These are phyloP conservation scores for Sicus ferrugineus DNA, from an alignment of 2,888 invertebrate species.

Conservation along the genomic window DNA sequence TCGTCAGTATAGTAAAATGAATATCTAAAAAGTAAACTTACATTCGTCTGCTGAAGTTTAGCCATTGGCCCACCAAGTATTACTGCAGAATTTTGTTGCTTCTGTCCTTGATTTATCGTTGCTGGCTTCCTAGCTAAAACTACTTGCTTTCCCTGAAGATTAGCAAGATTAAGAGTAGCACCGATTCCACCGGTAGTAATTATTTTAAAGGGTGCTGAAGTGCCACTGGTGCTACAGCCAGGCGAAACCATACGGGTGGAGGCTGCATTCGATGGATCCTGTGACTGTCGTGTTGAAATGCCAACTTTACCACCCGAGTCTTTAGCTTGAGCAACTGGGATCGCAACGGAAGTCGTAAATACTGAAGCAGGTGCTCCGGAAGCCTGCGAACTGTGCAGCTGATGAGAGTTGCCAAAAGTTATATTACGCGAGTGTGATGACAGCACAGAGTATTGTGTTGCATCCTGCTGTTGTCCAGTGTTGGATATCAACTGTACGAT, in stretches of 20 bases:
- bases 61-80: slow-evolving; percentile 62
- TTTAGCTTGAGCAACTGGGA: slow-evolving; percentile 35
- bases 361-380: slow-evolving; percentile 30
- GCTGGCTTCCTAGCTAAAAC: slow-evolving; percentile 66
- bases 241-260: slow-evolving; percentile 56
- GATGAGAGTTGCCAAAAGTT: slow-evolving; percentile 47
- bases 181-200: slow-evolving; percentile 35
- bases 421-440: slow-evolving; percentile 66
- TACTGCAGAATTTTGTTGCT: slow-evolving; percentile 58
- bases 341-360: slow-evolving; percentile 39
- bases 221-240: slow-evolving; percentile 46
- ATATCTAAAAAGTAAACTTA: too few relatives aligned
- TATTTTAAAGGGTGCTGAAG: slow-evolving; percentile 21
- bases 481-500: slow-evolving; percentile 66
- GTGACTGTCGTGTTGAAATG: not conserved
- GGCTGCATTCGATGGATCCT: slow-evolving; percentile 20
- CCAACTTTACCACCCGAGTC: slow-evolving; percentile 40
- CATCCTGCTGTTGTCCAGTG: slow-evolving; percentile 37
- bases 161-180: slow-evolving; percentile 65
- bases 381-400: slow-evolving; percentile 52
- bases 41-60: slow-evolving; percentile 61
- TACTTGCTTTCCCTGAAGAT: slow-evolving; percentile 69
- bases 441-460: slow-evolving; percentile 66
- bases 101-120: slow-evolving; percentile 60
- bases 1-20: too few relatives aligned